These are phyloP conservation scores for Temnothorax longispinosus DNA, from an alignment of 1,140 invertebrate species.

Conservation along the genomic window DNA sequence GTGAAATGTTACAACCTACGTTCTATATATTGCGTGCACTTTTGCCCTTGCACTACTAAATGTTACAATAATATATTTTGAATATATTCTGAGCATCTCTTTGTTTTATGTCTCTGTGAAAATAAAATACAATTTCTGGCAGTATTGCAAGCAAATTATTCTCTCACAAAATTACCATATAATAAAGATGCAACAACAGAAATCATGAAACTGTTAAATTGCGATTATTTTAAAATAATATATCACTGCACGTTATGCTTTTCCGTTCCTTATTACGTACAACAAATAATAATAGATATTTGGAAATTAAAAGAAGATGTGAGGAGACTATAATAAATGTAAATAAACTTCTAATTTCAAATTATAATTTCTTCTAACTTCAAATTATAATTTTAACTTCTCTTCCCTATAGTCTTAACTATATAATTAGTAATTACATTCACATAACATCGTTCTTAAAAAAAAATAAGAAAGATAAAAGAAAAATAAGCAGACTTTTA, in stretches of 20 bases:
- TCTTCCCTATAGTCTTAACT: background rate
- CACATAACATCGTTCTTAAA: background rate
- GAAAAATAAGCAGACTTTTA: background rate
- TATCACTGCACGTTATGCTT: background rate
- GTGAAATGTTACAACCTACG: conserved; percentile 2
- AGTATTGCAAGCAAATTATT: background rate
- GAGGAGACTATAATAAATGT: background rate
- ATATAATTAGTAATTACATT: background rate
- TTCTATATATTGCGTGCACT: background rate
- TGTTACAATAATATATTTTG: conserved; percentile 20
- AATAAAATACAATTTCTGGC: background rate
- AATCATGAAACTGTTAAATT: background rate
- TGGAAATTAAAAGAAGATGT: background rate
- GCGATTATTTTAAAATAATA: conserved; percentile 6
- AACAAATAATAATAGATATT: background rate
- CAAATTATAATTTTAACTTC: background rate
- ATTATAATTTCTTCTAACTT: background rate
- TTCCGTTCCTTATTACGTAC: background rate
- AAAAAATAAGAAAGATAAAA: background rate
- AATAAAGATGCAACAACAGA: background rate
- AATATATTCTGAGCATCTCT: background rate
- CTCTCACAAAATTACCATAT: background rate
- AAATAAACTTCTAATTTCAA: background rate
- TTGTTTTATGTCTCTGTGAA: background rate
- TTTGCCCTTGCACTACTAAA: conserved; percentile 9